phyloP scores from a whole-genome alignment of 2,113 vertebrate genomes.

The Abramis brama region DNA sequence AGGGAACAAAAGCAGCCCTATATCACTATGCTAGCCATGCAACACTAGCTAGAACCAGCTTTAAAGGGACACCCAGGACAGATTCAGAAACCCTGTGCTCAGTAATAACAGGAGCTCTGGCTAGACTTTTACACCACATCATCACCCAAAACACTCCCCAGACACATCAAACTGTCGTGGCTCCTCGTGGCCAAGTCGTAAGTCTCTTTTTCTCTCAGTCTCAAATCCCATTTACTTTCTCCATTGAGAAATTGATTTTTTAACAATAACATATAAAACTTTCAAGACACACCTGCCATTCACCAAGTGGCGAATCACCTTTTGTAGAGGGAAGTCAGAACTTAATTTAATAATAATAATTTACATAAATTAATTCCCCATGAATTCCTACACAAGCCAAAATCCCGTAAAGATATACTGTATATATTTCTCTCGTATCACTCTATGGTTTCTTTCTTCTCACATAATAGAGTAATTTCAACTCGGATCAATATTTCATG shows the following conservation, averaged over 20 bases:
- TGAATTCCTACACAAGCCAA: neutral
- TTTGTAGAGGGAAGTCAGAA: neutral
- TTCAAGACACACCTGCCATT: neutral
- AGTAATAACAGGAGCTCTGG: constrained; percentile 18
- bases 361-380: neutral
- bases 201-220: constrained; percentile 23
- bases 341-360: neutral
- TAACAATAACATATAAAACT: neutral
- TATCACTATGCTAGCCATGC: constrained; percentile 3
- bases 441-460: neutral
- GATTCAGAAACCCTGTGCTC: constrained; percentile 4
- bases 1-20: neutral
- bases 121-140: constrained; percentile 3
- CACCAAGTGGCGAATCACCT: neutral
- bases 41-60: neutral
- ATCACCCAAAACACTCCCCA: neutral
- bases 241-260: neutral
- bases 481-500: neutral
- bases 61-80: constrained; percentile 4
- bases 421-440: neutral
- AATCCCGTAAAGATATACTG: too few relatives aligned
- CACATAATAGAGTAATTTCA: neutral
- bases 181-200: neutral
- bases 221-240: constrained; percentile 9
- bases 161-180: constrained; percentile 27